These are phyloP conservation scores for Ctenosaura bakeri DNA, from an alignment of 2,797 vertebrate species.

Conservation along the genomic window DNA sequence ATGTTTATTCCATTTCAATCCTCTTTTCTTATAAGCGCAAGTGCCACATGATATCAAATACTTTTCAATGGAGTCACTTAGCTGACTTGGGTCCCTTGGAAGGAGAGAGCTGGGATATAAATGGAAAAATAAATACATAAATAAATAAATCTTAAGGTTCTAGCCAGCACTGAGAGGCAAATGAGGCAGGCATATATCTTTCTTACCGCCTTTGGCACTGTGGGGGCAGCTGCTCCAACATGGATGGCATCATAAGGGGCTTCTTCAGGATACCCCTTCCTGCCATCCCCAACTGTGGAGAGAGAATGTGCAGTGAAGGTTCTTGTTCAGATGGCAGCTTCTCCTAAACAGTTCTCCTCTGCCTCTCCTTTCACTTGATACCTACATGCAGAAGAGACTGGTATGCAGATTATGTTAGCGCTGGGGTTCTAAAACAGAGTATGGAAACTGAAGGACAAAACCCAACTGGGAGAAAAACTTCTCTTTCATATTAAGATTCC, in stretches of 20 bases:
- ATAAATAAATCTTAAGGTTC: too few relatives aligned
- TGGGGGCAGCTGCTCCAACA: slow-evolving; percentile 89
- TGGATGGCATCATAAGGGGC: slow-evolving; percentile 93
- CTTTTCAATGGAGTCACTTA: neutral
- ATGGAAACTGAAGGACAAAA: neutral
- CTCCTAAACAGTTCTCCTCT: neutral
- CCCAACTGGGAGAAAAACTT: neutral
- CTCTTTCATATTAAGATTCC: neutral
- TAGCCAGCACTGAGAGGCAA: neutral
- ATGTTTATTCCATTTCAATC: neutral
- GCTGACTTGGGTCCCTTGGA: too few relatives aligned
- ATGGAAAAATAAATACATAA: too few relatives aligned
- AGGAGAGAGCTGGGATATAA: too few relatives aligned
- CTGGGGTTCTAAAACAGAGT: neutral
- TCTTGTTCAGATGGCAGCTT: neutral
- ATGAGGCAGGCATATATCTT: neutral
- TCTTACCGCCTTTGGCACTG: slow-evolving; percentile 87
- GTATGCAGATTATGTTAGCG: neutral
- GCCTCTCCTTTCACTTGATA: neutral
- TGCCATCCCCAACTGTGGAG: slow-evolving; percentile 87
- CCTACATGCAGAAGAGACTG: neutral
- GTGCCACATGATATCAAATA: neutral
- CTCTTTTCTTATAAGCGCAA: neutral
- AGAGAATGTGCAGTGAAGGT: neutral
- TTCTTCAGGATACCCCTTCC: slow-evolving; percentile 86